phyloP scores from a whole-genome alignment of 2,797 vertebrate genomes.

The Lemur catta region DNA sequence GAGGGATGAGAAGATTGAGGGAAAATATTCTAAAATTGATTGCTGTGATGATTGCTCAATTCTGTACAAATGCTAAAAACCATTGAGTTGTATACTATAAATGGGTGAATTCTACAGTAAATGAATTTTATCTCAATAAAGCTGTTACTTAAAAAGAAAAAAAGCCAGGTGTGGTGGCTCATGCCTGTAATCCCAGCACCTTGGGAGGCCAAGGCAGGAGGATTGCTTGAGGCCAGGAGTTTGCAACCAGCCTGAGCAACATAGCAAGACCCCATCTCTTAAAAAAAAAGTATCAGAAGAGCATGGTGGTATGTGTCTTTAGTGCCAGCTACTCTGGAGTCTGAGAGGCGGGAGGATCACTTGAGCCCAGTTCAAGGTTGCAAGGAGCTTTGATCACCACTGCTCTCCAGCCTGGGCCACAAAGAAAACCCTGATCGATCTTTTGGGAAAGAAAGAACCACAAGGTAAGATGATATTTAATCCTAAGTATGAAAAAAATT shows the following conservation, averaged over 20 bases:
- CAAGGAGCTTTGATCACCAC: background rate
- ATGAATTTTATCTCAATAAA: background rate
- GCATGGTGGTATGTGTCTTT: background rate
- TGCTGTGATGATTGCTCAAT: background rate
- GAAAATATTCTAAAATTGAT: background rate
- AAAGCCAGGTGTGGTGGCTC: background rate
- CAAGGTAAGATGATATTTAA: conserved; percentile 1
- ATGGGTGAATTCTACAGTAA: background rate
- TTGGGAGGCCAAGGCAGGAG: background rate
- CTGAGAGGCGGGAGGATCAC: background rate
- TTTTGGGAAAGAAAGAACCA: background rate
- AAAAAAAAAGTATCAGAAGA: background rate
- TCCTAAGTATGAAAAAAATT: background rate
- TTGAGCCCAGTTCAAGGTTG: background rate
- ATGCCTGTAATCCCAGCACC: background rate
- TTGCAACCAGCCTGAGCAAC: background rate
- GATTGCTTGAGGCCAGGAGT: background rate
- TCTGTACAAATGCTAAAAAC: background rate
- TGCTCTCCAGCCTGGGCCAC: background rate
- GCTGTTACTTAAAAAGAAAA: background rate
- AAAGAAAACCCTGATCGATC: background rate
- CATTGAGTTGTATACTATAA: background rate
- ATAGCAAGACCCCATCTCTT: background rate
- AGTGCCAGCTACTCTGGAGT: background rate
- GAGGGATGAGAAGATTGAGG: background rate